Percentiles rank a stretch among this genome's conserved stretches.
These are phyloP conservation scores for Drosophila hamatofila DNA, from an alignment of 2,888 invertebrate species.

Conservation along the genomic window DNA sequence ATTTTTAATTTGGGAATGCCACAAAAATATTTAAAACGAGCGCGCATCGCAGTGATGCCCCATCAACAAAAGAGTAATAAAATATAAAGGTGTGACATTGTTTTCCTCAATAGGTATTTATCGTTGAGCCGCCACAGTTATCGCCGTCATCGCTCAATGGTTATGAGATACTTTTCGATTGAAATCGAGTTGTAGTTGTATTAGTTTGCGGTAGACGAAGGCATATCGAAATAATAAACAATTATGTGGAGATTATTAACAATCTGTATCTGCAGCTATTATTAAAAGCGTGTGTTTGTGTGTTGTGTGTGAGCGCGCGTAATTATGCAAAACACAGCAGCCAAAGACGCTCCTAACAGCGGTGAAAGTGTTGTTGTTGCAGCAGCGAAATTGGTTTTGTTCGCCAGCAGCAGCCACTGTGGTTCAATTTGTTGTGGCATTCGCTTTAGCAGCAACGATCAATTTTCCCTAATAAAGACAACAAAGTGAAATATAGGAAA, in stretches of 20 bases:
- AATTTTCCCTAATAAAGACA: slow-evolving; percentile 60
- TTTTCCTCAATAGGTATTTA: slow-evolving; percentile 6
- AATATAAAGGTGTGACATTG: neutral
- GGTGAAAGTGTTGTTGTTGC: slow-evolving; percentile 61
- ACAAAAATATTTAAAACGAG: neutral
- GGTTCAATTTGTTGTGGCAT: slow-evolving; percentile 63
- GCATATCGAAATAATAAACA: slow-evolving; percentile 58
- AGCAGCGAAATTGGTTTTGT: slow-evolving; percentile 53
- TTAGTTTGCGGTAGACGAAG: slow-evolving; percentile 53
- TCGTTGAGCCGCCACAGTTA: slow-evolving; percentile 32
- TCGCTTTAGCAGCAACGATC: slow-evolving; percentile 58
- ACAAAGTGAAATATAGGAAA: slow-evolving; percentile 21
- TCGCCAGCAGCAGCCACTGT: slow-evolving; percentile 45
- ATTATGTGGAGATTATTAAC: slow-evolving; percentile 55
- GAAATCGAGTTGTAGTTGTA: slow-evolving; percentile 39
- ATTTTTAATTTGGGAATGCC: neutral
- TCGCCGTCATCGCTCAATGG: slow-evolving; percentile 10
- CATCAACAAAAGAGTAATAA: neutral
- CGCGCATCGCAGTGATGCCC: slow-evolving; percentile 16
- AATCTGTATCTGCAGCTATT: slow-evolving; percentile 37
- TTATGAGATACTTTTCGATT: slow-evolving; percentile 17
- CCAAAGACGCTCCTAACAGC: slow-evolving; percentile 38
- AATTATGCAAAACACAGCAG: slow-evolving; percentile 64
- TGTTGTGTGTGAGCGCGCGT: slow-evolving; percentile 24
- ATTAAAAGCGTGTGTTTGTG: slow-evolving; percentile 19